Evolutionary conservation across 2,888 invertebrate genomes (phyloP), one percentile per base, ranked within the genome.

Genomic region (Hanleya hanleyi): DNA sequence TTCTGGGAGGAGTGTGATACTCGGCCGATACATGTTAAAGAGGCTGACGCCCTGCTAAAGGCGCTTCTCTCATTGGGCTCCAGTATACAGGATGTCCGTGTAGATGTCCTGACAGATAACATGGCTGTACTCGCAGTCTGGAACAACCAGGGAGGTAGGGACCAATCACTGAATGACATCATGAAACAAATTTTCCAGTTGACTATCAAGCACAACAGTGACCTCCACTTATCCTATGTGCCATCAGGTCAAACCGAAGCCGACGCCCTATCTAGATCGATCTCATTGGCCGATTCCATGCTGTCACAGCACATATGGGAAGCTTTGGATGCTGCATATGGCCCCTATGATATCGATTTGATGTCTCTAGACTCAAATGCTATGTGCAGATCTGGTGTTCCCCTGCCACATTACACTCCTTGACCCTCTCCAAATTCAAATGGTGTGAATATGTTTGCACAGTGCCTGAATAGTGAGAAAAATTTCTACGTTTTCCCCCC

Each of bases 301-400:
- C 22, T 66, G 33, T 26, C 49, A 15, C 33, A 32, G 26, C n/a
- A 4, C 3, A 33, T 32, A 1, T 70, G 70, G 70, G 22, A 12
- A 32, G n/a, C 47, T 18, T 32, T 66, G n/a, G 37, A 70, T 32
- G 3, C 41, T 5, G 9, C 9, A 6, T 70, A 29, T 50, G 70
- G 70, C 18, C 64, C 64, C 5, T 66, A 70, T 50, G 41, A 33
- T 6, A 12, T 70, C 12, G 66, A 66, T 50, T 35, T 70, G 5
- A 66, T 66, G 70, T 29, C 70, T n/a, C 26, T 66, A 1, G 70
- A 66, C 47, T 49, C 64, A 3, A 70, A 70, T 50, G 64, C 33
- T 33, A 66, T 66, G 66, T 26, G 38, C n/a, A n/a, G n/a, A n/a
- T n/a, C n/a, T n/a, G n/a, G n/a, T n/a, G n/a, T n/a, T n/a, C n/a